Percentiles rank a stretch among this genome's conserved stretches.
Conservation (phyloP, 2,888 invertebrate species). For the Callosobruchus maculatus region DNA sequence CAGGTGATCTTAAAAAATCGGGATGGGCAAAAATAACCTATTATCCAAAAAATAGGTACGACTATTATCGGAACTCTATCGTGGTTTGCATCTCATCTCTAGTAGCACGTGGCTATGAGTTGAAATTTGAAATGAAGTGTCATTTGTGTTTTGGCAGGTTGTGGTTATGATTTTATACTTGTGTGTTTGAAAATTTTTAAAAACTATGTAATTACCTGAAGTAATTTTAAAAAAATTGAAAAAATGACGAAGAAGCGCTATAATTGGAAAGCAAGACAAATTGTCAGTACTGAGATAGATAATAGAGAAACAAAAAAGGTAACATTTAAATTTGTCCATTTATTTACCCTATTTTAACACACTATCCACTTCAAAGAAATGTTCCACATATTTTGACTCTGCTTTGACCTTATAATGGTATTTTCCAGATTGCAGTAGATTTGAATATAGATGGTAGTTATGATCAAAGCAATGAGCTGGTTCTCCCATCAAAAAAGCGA, state of each 20-base stretch:
- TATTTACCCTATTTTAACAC: conserved; percentile 1
- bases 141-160: not conserved
- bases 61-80: no score
- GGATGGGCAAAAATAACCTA: no score
- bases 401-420: no score
- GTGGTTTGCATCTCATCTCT: not conserved
- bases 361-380: no score
- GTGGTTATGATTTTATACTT: not conserved
- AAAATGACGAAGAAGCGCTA: conserved; percentile 58
- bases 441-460: conserved; percentile 59
- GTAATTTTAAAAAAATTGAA: not conserved
- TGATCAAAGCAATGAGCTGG: conserved; percentile 75
- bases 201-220: not conserved
- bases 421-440: conserved; percentile 59
- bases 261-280: conserved; percentile 73
- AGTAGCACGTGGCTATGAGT: not conserved
- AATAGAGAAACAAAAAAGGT: conserved; percentile 68
- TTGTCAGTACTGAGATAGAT: conserved; percentile 67
- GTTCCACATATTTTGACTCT: no score
- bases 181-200: not conserved
- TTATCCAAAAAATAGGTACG: no score
- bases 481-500: conserved; percentile 78
- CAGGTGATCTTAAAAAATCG: no score
- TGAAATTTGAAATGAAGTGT: not conserved
- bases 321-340: no score